A percentile compares a stretch with the other conserved stretches of the same genome.
These are phyloP conservation scores for Resseliella maxima DNA, from an alignment of 2,888 invertebrate genomes.

Conservation along the genomic window DNA sequence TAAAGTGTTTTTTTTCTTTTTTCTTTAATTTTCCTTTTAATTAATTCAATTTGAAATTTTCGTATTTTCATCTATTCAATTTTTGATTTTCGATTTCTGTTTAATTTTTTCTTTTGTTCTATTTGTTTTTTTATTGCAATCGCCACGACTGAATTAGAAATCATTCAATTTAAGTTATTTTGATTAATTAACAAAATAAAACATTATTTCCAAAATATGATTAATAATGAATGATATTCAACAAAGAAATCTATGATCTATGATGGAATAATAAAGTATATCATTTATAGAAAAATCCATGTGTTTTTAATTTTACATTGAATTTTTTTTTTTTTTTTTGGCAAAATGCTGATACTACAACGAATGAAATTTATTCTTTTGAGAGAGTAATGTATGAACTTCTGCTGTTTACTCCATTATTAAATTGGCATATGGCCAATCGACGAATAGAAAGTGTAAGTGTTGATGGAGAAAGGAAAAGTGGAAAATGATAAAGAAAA, in stretches of 20 bases:
- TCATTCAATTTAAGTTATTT: neutral
- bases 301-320: neutral
- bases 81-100: neutral
- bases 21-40: too few species aligned
- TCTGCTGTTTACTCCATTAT: too few species aligned
- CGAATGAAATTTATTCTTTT: too few species aligned
- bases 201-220: neutral
- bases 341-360: too few species aligned
- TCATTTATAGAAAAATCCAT: neutral
- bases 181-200: neutral
- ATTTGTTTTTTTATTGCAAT: neutral
- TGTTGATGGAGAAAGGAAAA: too few species aligned
- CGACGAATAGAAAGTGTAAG: too few species aligned
- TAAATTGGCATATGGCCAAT: too few species aligned
- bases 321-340: neutral
- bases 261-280: neutral
- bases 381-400: too few species aligned
- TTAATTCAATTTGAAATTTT: too few species aligned
- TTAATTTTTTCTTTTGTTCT: neutral
- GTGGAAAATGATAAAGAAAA: too few species aligned
- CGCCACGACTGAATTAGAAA: neutral
- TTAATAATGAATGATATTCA: neutral
- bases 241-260: neutral
- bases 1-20: neutral
- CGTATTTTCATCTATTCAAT: too few species aligned